These are phyloP conservation scores for Orthosia gothica DNA, from an alignment of 2,888 invertebrate species.

Conservation along the genomic window DNA sequence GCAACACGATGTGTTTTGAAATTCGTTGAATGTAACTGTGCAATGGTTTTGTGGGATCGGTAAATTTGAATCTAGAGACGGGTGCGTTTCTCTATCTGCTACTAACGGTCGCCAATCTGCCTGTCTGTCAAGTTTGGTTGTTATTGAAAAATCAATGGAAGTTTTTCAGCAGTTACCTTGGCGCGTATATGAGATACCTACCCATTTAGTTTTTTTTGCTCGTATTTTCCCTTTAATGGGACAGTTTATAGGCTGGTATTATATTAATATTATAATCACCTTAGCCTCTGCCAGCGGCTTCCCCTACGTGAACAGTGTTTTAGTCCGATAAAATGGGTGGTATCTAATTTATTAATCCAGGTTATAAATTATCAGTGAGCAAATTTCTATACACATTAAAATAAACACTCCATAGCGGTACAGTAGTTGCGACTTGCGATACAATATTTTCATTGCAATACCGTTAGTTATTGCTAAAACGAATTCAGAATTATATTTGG, in stretches of 20 bases:
- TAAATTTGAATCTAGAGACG: slow-evolving; percentile 29
- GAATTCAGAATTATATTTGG: not conserved
- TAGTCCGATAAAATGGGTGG: too few relatives aligned
- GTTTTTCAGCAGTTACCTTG: not conserved
- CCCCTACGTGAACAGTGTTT: too few relatives aligned
- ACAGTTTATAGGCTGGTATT: too few relatives aligned
- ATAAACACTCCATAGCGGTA: too few relatives aligned
- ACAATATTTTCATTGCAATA: not conserved
- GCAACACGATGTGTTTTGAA: slow-evolving; percentile 42
- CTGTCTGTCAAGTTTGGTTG: not conserved
- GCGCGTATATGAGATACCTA: too few relatives aligned
- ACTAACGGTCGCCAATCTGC: not conserved
- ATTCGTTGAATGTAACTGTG: slow-evolving; percentile 37
- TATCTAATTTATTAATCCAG: too few relatives aligned
- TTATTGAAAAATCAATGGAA: not conserved
- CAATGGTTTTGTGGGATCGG: slow-evolving; percentile 19
- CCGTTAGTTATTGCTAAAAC: not conserved
- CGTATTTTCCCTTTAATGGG: too few relatives aligned
- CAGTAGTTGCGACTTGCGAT: not conserved
- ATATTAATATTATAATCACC: too few relatives aligned
- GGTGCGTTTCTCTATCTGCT: not conserved
- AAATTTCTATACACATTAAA: too few relatives aligned
- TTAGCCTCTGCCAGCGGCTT: too few relatives aligned
- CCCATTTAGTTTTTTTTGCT: too few relatives aligned
- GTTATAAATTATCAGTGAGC: too few relatives aligned